phyloP scores from a whole-genome alignment of 2,888 invertebrate genomes.

The Dryomyza anilis region DNA sequence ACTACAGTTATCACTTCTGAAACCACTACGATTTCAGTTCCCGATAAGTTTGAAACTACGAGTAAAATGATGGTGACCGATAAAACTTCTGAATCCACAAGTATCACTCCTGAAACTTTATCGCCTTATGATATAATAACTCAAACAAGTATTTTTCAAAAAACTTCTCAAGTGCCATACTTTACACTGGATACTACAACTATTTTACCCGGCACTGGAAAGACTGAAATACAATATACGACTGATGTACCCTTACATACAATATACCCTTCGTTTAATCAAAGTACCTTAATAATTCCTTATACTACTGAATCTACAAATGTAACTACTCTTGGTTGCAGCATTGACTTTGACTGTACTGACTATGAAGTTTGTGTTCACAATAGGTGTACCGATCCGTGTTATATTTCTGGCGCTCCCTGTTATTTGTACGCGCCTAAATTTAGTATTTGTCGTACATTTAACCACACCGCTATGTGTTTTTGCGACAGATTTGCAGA shows the following conservation, averaged over 20 bases:
- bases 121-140: too few relatives aligned
- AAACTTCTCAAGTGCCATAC: not conserved
- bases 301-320: constrained; percentile 21
- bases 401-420: constrained; percentile 56
- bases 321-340: constrained; percentile 41
- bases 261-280: constrained; percentile 22
- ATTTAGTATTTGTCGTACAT: constrained; percentile 63
- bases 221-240: constrained; percentile 30
- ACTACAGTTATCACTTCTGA: not conserved
- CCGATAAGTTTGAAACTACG: not conserved
- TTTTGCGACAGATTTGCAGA: constrained; percentile 63
- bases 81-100: too few relatives aligned
- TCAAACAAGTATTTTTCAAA: too few relatives aligned
- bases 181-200: constrained; percentile 7
- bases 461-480: constrained; percentile 66
- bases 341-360: constrained; percentile 58
- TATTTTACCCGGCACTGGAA: constrained; percentile 25
- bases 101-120: too few relatives aligned
- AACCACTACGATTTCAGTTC: not conserved
- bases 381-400: constrained; percentile 64
- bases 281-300: constrained; percentile 20
- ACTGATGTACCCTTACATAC: constrained; percentile 7
- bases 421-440: constrained; percentile 59
- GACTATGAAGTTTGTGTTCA: constrained; percentile 63
- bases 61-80: constrained; percentile 16